Evolutionary conservation across 2,113 vertebrate species (phyloP).

Genomic region (Beaufortia kweichowensis): DNA sequence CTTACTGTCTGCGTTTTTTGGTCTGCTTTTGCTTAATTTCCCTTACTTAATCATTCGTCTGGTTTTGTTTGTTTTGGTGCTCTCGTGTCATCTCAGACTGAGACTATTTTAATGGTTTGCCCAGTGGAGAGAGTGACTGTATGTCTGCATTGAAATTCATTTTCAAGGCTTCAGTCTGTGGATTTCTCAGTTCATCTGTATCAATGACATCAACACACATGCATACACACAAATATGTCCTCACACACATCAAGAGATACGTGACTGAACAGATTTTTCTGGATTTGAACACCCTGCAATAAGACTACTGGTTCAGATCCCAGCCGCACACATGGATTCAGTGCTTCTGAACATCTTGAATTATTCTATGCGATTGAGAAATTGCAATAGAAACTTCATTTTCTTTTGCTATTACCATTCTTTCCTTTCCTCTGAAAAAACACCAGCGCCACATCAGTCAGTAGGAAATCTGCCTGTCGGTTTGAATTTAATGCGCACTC

Average conservation of each 20-base stretch:
- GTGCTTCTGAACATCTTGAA: slow-evolving; percentile 70
- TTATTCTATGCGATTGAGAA: slow-evolving; percentile 52
- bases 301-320: slow-evolving; percentile 71
- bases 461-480: slow-evolving; percentile 49
- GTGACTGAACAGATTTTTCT: no score
- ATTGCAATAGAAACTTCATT: slow-evolving; percentile 32
- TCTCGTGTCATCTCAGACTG: neutral
- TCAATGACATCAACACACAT: slow-evolving; percentile 22
- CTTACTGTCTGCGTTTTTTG: no score
- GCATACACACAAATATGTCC: neutral
- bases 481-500: slow-evolving; percentile 55
- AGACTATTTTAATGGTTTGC: slow-evolving; percentile 35
- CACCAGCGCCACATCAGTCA: slow-evolving; percentile 52
- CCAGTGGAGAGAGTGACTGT: slow-evolving; percentile 41
- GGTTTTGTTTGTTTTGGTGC: neutral
- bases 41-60: neutral
- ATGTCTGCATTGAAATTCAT: slow-evolving; percentile 37
- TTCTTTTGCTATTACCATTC: slow-evolving; percentile 26
- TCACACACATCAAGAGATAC: neutral
- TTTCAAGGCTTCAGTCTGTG: slow-evolving; percentile 38
- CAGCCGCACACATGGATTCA: slow-evolving; percentile 66
- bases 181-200: slow-evolving; percentile 28
- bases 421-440: slow-evolving; percentile 34
- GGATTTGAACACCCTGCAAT: no score
- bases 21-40: neutral